These are phyloP conservation scores for Drymodes brunneopygia DNA, from an alignment of 2,113 vertebrate species.

Conservation along the genomic window DNA sequence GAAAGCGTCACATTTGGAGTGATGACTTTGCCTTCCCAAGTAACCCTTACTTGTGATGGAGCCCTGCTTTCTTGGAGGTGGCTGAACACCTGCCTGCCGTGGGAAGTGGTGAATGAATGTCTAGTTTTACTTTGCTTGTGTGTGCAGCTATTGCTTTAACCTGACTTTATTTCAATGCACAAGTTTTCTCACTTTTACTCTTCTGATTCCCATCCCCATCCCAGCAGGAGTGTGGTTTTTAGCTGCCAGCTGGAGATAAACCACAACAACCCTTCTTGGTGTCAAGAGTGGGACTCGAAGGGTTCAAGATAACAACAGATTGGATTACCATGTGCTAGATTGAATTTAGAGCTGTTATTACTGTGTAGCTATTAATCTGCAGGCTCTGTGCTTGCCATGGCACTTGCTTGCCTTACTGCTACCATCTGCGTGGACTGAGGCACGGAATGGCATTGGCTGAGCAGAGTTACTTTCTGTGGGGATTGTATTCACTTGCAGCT, in stretches of 20 bases:
- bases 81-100: background rate
- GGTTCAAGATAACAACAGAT: background rate
- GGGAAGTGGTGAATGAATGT: background rate
- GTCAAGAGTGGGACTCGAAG: background rate
- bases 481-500: background rate
- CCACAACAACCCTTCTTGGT: background rate
- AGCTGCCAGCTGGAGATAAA: background rate
- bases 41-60: background rate
- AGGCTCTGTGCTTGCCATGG: background rate
- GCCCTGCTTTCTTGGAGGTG: background rate
- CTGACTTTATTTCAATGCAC: background rate
- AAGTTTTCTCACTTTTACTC: background rate
- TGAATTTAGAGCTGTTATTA: background rate
- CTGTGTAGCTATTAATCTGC: background rate
- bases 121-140: background rate
- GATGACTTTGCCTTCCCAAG: background rate
- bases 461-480: background rate
- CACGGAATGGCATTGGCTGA: background rate
- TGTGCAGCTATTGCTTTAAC: background rate
- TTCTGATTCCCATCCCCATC: background rate
- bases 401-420: background rate
- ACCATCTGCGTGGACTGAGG: background rate
- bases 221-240: background rate
- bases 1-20: background rate
- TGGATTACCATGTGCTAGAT: background rate